phyloP scores from a whole-genome alignment of 2,113 vertebrate species.

The Dasyurus viverrinus region DNA sequence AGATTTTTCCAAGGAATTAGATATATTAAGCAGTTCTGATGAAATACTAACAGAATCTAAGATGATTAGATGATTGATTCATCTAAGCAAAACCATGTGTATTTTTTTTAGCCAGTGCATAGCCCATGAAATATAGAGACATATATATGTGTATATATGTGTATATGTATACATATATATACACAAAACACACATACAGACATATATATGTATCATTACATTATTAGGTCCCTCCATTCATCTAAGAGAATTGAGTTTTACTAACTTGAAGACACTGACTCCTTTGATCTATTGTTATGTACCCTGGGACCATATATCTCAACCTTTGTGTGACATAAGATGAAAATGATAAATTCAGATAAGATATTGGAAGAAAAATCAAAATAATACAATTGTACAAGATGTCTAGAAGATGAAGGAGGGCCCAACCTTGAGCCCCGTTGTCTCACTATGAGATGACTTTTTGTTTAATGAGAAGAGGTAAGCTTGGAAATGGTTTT shows the following conservation, averaged over 20 bases:
- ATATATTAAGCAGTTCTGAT: conserved; percentile 7
- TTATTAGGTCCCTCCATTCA: not conserved
- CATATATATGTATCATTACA: not conserved
- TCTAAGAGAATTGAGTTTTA: conserved; percentile 14
- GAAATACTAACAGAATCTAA: conserved; percentile 21
- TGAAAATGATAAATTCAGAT: conserved; percentile 9
- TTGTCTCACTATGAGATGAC: not conserved
- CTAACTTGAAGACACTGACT: conserved; percentile 32
- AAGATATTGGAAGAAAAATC: conserved; percentile 36
- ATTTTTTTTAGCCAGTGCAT: not conserved
- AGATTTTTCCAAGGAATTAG: not conserved
- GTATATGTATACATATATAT: no score
- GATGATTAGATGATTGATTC: conserved; percentile 30
- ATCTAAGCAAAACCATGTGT: not conserved
- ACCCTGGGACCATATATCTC: not conserved
- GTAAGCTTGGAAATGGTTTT: not conserved
- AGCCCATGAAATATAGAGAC: not conserved
- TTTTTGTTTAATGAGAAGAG: conserved; percentile 18
- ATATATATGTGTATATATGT: no score
- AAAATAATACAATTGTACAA: not conserved
- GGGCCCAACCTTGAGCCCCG: not conserved
- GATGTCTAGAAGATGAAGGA: not conserved
- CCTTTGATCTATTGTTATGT: not conserved
- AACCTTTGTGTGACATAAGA: not conserved
- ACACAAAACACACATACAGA: no score